Conservation (phyloP, 2,888 invertebrate genomes). For the Trachelus tabidus region DNA sequence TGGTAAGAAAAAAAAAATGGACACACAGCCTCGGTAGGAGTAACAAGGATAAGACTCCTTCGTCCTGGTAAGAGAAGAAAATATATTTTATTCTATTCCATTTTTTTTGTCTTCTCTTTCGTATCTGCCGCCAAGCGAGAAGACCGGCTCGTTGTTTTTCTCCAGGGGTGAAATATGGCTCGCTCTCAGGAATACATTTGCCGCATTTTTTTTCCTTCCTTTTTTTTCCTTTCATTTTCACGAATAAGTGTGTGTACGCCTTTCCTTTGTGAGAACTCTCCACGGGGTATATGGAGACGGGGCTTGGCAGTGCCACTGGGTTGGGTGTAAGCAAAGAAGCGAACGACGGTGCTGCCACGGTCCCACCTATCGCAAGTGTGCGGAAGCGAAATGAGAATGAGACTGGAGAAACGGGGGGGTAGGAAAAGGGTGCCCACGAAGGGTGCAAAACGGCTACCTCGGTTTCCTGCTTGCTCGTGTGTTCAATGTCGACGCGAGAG, state of each 20-base stretch:
- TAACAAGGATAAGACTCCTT: neutral
- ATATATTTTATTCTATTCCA: neutral
- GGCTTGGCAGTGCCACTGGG: neutral
- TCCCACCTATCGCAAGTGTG: neutral
- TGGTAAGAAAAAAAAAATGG: neutral
- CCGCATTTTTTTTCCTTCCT: slow-evolving; percentile 4
- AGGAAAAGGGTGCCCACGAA: slow-evolving; percentile 5
- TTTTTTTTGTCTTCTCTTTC: neutral
- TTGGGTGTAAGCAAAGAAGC: neutral
- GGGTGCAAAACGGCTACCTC: slow-evolving; percentile 14
- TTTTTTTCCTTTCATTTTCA: slow-evolving; percentile 14
- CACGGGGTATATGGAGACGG: slow-evolving; percentile 9
- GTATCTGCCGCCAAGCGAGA: neutral
- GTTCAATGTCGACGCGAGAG: slow-evolving; percentile 15
- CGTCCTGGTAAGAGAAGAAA: neutral
- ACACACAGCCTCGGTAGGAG: neutral
- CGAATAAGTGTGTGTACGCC: slow-evolving; percentile 8
- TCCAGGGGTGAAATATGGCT: slow-evolving; percentile 16
- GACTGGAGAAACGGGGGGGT: neutral
- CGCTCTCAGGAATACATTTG: slow-evolving; percentile 22
- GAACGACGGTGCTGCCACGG: neutral
- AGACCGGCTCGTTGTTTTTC: slow-evolving; percentile 17
- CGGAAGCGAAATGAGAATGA: neutral
- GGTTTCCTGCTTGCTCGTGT: slow-evolving; percentile 20
- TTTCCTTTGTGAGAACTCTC: slow-evolving; percentile 13